A percentile compares a stretch with the other conserved stretches of the same genome.
Evolutionary conservation across 2,797 vertebrate species (phyloP).

Genomic region (Peromyscus attwateri): DNA sequence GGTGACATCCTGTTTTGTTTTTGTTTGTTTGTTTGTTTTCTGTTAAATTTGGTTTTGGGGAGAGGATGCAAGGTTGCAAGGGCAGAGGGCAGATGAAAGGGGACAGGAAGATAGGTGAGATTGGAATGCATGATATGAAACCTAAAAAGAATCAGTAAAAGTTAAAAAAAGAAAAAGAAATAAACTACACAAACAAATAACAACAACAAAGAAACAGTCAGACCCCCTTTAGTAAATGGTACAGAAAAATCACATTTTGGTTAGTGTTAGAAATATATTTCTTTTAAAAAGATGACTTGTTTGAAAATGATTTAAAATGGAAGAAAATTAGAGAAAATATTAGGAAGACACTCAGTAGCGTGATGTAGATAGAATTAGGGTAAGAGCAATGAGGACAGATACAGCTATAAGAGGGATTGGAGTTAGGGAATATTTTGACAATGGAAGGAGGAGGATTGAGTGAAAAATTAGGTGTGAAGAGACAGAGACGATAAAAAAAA

Average conservation of each 20-base stretch:
- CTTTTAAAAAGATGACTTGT: background rate
- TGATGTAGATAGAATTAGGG: background rate
- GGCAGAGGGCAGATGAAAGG: background rate
- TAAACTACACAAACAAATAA: background rate
- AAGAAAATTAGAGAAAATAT: background rate
- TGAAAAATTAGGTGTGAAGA: background rate
- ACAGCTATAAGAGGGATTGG: background rate
- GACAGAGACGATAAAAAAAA: background rate
- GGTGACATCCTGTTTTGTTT: background rate
- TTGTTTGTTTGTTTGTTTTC: background rate
- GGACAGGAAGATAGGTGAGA: background rate
- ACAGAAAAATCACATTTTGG: background rate
- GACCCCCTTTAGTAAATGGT: background rate
- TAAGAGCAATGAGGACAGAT: background rate
- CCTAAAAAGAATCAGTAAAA: background rate
- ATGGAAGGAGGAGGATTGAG: background rate
- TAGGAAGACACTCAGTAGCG: background rate
- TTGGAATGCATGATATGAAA: background rate
- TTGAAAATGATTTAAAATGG: background rate
- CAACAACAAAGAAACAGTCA: background rate
- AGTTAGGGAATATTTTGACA: constrained; percentile 32
- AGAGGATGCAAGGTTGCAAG: background rate
- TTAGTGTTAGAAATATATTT: background rate
- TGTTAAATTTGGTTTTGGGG: background rate
- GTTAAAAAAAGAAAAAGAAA: background rate